Evolutionary conservation across 2,113 vertebrate species (phyloP), one percentile per base, ranked within the genome.

Genomic region (Platysternon megacephalum): DNA sequence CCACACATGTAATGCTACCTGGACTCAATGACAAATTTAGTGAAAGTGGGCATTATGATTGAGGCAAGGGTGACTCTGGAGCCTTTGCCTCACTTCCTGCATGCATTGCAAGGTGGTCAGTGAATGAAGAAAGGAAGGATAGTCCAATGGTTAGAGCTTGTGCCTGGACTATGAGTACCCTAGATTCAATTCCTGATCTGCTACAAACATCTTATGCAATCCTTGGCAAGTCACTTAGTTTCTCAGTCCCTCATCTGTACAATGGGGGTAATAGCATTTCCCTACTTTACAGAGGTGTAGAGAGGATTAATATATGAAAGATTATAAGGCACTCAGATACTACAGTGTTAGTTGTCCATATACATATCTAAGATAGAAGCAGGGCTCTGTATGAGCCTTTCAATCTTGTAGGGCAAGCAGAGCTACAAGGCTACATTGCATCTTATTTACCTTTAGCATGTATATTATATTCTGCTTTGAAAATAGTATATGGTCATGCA

Each of bases 401-500:
- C 58, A 4, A 3, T 11, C 28, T 6, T 46, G 42, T 46, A 4
- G 12, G 11, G 12, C 35, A 9, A 0, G 0, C 78, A 87, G 44
- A 56, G 52, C 19, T 17, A 74, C 2, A 9, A 84, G 55, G 0
- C 44, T 21, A n/a, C 49, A 74, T 1, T 14, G 42, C 84, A 26
- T 19, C 29, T 84, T 55, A 28, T 56, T 21, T 0, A 49, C 14
- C 44, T 79, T 79, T 44, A 46, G 29, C 0, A 0, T 6, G 79
- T 35, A 82, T 11, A 5, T 65, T 61, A 14, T 61, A 61, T 32
- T 32, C 58, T 13, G 58, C 29, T 61, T 61, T 29, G 58, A 61
- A 61, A 61, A 61, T 61, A 32, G 58, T 32, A 61, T 32, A 3
- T 61, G 13, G 58, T 61, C 29, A 61, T 61, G 13, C 58, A 22